A percentile compares a stretch with the other conserved stretches of the same genome.
phyloP scores from a whole-genome alignment of 1,140 invertebrate species.

The Adelges cooleyi region DNA sequence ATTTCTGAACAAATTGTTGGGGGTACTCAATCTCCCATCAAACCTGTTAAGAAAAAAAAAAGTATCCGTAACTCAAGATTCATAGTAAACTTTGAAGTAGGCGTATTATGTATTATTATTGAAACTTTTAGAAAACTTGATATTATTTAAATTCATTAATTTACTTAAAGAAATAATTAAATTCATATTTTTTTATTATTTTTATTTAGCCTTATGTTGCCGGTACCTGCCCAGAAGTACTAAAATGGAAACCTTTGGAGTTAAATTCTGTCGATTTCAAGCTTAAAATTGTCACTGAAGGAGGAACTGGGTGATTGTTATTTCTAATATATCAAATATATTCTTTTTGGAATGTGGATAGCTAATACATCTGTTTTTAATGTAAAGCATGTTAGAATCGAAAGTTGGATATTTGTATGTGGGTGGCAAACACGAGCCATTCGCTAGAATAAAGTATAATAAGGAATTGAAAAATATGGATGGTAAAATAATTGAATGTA shows the following conservation, averaged over 20 bases:
- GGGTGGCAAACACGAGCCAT: slow-evolving; percentile 52
- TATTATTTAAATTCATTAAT: too few species aligned
- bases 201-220: slow-evolving; percentile 62
- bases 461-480: slow-evolving; percentile 68
- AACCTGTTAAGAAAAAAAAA: too few species aligned
- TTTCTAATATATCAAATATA: neutral
- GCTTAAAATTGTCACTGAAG: slow-evolving; percentile 54
- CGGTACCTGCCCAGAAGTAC: slow-evolving; percentile 67
- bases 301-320: slow-evolving; percentile 7
- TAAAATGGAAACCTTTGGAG: slow-evolving; percentile 95
- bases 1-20: too few species aligned
- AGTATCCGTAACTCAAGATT: too few species aligned
- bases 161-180: too few species aligned
- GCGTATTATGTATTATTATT: too few species aligned
- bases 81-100: too few species aligned
- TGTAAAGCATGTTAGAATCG: slow-evolving; percentile 49
- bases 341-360: too few species aligned
- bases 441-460: slow-evolving; percentile 59
- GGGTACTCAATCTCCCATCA: too few species aligned
- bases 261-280: slow-evolving; percentile 94
- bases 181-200: too few species aligned
- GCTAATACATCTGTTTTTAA: too few species aligned
- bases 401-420: slow-evolving; percentile 73
- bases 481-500: slow-evolving; percentile 95
- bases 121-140: too few species aligned